Percentiles rank a stretch among this genome's conserved stretches.
These are phyloP conservation scores for Lasius platythorax DNA, from an alignment of 2,888 invertebrate species.

Conservation along the genomic window DNA sequence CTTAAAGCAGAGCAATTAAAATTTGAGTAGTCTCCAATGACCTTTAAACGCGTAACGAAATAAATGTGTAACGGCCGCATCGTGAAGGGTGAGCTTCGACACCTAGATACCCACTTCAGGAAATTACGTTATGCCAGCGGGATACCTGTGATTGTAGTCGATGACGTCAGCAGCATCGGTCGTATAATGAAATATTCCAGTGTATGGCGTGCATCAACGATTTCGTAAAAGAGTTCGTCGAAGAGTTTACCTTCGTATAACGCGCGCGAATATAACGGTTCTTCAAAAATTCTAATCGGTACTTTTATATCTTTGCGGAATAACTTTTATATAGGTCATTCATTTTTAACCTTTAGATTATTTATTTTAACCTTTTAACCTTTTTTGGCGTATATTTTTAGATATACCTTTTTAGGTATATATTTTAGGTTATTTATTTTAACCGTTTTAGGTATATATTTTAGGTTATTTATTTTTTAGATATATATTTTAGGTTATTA, in stretches of 20 bases:
- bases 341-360: no score
- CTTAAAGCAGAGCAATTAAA: constrained; percentile 28
- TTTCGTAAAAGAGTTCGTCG: constrained; percentile 20
- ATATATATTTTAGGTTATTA: no score
- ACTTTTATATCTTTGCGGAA: not conserved
- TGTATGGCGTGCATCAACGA: constrained; percentile 27
- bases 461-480: no score
- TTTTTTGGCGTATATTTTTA: no score
- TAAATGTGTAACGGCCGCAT: constrained; percentile 59
- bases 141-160: constrained; percentile 55
- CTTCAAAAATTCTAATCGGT: not conserved
- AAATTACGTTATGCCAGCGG: constrained; percentile 65
- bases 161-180: constrained; percentile 60
- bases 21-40: constrained; percentile 46
- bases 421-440: no score
- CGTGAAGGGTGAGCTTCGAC: constrained; percentile 68
- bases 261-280: not conserved
- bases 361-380: no score
- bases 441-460: no score
- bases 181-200: constrained; percentile 53
- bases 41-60: constrained; percentile 66
- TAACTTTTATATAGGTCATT: not conserved
- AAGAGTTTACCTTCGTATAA: constrained; percentile 29
- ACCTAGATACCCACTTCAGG: constrained; percentile 58
- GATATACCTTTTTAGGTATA: no score